Evolutionary conservation across 2,797 vertebrate genomes (phyloP), one percentile per base, ranked within the genome.

Genomic region (Pseudochirops cupreus): DNA sequence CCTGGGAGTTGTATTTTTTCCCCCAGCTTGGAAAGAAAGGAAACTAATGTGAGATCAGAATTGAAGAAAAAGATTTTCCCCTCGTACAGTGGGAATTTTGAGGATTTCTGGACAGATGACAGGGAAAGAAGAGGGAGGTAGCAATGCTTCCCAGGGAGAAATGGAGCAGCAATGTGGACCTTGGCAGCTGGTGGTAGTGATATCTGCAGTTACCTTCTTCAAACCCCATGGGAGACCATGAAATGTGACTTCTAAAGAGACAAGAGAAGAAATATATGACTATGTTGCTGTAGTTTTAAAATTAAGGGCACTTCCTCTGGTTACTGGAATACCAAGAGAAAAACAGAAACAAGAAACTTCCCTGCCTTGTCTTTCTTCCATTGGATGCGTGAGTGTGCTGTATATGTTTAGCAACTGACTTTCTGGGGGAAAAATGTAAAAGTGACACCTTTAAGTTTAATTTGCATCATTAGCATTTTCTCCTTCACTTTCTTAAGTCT

Each of bases 21-120:
- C 90, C 67, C n/a, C 26, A 18, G 21, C 74, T 87, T 46, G n/a
- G 24, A 87, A 24, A 46, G 9, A 46, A 87, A 87, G 74, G 39
- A 74, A 39, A 7, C 18, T 74, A 39, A 74, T 39, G 3, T 87
- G 74, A 50, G 39, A 26, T 87, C 21, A 87, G 74, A 3, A 50
- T 21, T 50, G 39, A 39, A 46, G 12, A 28, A 59, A 59, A 94
- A 57, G 90, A 54, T 7, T 91, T 91, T 93, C 93, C 39, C 46
- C 92, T 56, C 91, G 14, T 26, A 46, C 92, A 93, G n/a, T 87
- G 33, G 91, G 57, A 53, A 91, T 91, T 95, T 91, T 62, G 28
- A 18, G 91, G 31, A 9, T 91, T 33, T 53, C 91, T 96, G 33
- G 54, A 67, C 2, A 91, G 39, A 50, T 50, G 74, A 10, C 39